phyloP scores from a whole-genome alignment of 2,797 vertebrate species.

The Silurus aristotelis region DNA sequence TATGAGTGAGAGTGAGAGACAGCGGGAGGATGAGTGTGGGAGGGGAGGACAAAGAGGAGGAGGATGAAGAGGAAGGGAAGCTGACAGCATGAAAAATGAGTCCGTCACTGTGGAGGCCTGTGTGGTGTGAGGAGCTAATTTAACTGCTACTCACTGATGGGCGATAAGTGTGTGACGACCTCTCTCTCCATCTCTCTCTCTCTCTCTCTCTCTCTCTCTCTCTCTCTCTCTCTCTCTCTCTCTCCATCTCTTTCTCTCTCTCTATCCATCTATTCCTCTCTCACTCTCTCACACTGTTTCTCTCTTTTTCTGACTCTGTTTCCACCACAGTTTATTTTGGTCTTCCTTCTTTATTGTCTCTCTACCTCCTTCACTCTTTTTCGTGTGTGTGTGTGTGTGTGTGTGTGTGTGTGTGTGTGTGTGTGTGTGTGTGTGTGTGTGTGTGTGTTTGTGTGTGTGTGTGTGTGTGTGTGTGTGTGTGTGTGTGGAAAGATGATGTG shows the following conservation, averaged over 20 bases:
- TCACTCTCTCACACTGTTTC: too few relatives aligned
- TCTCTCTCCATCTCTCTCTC: background rate
- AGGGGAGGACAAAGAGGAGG: background rate
- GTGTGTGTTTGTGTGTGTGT: constrained; percentile 4
- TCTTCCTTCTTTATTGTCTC: background rate
- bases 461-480: background rate
- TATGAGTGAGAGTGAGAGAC: background rate
- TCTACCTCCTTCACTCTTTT: background rate
- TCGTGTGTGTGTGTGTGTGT: background rate
- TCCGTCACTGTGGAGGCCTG: constrained; percentile 46
- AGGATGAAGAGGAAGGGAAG: background rate
- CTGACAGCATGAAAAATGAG: constrained; percentile 56
- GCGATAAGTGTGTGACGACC: constrained; percentile 61
- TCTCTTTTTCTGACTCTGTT: too few relatives aligned
- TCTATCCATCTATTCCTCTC: background rate
- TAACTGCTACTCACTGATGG: constrained; percentile 49
- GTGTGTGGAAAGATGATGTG: background rate
- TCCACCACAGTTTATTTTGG: background rate
- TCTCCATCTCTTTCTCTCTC: background rate
- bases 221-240: background rate
- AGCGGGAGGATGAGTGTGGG: background rate
- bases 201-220: background rate
- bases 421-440: background rate
- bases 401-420: constrained; percentile 7
- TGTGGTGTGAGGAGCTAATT: constrained; percentile 52